Evolutionary conservation across 2,888 invertebrate species (phyloP).

Genomic region (Anthophora plumipes): DNA sequence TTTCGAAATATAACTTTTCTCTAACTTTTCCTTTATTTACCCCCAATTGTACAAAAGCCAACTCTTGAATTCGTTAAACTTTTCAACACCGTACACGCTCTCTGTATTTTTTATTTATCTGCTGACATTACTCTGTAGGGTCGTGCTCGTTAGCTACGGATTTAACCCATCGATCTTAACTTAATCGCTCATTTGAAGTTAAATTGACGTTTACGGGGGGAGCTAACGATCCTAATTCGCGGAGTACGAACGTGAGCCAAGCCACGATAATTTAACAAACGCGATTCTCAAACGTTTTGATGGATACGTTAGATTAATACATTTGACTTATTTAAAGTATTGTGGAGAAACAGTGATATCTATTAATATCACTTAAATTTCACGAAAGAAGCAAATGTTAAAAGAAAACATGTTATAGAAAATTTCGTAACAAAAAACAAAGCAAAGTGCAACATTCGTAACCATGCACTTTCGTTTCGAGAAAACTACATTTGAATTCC

Average conservation of each 20-base stretch:
- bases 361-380: too few species aligned
- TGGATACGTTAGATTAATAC: too few species aligned
- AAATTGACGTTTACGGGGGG: neutral
- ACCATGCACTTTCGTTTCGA: neutral
- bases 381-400: too few species aligned
- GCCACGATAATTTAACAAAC: neutral
- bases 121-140: neutral
- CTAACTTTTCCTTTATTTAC: too few species aligned
- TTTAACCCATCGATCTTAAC: neutral
- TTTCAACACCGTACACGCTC: neutral
- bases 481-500: neutral
- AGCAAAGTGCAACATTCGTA: neutral
- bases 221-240: conserved; percentile 6
- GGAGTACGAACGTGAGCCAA: neutral
- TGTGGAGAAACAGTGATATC: too few species aligned
- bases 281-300: neutral
- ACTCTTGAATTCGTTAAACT: too few species aligned
- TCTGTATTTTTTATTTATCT: neutral
- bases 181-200: conserved; percentile 14
- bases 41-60: too few species aligned
- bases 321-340: too few species aligned
- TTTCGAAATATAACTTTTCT: too few species aligned
- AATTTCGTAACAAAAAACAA: neutral
- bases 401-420: too few species aligned
- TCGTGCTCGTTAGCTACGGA: neutral